These are phyloP conservation scores for Myiopsitta monachus DNA, from an alignment of 2,113 vertebrate species.

Conservation along the genomic window DNA sequence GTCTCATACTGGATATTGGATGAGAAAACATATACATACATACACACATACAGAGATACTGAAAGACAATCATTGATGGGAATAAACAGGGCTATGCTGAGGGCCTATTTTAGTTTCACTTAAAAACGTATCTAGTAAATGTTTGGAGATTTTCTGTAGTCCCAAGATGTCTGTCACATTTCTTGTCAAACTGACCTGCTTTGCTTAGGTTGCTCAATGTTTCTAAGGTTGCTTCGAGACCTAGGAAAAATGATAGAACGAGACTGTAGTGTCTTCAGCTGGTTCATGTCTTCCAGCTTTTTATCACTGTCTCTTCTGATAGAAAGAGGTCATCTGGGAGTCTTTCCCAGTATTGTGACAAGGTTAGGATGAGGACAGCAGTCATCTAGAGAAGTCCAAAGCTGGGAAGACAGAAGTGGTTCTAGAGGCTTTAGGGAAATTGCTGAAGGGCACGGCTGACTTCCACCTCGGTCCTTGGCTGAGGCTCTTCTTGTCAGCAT, in stretches of 20 bases:
- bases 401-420: neutral
- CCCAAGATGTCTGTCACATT: neutral
- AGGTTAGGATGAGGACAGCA: constrained; percentile 8
- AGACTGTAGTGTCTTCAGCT: neutral
- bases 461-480: neutral
- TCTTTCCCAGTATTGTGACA: neutral
- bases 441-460: neutral
- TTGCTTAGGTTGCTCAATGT: neutral
- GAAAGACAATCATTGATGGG: neutral
- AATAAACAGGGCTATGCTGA: neutral
- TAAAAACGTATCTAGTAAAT: neutral
- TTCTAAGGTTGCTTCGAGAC: neutral
- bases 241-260: neutral
- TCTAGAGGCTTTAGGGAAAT: neutral
- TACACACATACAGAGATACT: neutral
- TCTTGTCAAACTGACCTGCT: neutral
- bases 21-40: neutral
- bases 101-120: neutral
- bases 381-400: constrained; percentile 10
- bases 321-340: neutral
- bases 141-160: neutral
- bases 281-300: neutral
- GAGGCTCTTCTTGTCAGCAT: neutral
- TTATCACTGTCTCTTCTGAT: neutral
- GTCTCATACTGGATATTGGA: neutral